Evolutionary conservation across 1,140 invertebrate genomes (phyloP).

Genomic region (Gerris buenoi): DNA sequence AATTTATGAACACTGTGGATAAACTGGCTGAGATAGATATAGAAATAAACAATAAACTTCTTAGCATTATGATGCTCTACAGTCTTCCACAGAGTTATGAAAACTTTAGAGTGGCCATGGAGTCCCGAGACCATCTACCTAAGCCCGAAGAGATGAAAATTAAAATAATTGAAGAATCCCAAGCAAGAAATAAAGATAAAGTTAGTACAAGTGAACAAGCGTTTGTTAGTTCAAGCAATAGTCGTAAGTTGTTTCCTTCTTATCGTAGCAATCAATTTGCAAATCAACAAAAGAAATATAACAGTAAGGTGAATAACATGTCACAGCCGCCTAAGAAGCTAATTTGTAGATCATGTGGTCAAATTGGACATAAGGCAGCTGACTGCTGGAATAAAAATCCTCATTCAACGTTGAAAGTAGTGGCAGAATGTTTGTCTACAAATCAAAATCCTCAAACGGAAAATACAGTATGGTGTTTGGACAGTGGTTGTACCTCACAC

Average conservation of each 20-base stretch:
- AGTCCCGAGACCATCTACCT: neutral
- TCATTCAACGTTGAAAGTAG: neutral
- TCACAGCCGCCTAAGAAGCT: neutral
- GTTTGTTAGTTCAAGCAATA: too few species aligned
- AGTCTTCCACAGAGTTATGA: neutral
- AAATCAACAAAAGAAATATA: neutral
- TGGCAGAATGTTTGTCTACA: neutral
- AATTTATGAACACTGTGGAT: neutral
- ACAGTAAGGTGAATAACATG: neutral
- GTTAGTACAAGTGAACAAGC: neutral
- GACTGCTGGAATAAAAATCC: neutral
- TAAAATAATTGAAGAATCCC: neutral
- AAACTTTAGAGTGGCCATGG: neutral
- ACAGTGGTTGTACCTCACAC: neutral
- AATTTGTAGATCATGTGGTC: neutral
- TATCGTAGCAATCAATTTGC: neutral
- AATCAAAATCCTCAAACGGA: neutral
- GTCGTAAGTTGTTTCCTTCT: too few species aligned
- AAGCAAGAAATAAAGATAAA: neutral
- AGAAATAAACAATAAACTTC: neutral
- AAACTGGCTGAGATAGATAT: neutral
- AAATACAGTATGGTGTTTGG: neutral
- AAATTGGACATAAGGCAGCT: neutral
- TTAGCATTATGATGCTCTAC: neutral
- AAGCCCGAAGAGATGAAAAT: neutral